phyloP scores from a whole-genome alignment of 2,888 invertebrate genomes.

The Anticlea derivata region DNA sequence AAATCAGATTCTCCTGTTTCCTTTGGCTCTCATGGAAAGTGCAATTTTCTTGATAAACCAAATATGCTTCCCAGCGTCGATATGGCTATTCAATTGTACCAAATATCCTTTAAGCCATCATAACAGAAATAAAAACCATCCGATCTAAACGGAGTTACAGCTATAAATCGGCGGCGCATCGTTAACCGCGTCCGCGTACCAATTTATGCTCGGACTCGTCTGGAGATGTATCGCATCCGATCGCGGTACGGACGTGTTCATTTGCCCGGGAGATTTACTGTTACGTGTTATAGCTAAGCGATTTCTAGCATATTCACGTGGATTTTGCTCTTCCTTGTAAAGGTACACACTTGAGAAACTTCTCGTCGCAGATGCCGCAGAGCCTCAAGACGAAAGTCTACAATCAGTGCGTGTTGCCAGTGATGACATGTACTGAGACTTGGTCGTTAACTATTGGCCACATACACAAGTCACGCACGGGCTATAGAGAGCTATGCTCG shows the following conservation, averaged over 20 bases:
- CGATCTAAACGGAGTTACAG: conserved; percentile 31
- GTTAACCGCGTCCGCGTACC: conserved; percentile 58
- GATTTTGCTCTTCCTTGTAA: background rate
- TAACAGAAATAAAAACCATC: conserved; percentile 26
- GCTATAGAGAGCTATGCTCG: no score
- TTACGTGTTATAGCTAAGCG: conserved; percentile 19
- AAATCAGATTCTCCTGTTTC: no score
- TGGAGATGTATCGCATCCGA: conserved; percentile 69
- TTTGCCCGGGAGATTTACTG: conserved; percentile 61
- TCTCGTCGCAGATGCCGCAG: no score
- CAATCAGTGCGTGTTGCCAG: no score
- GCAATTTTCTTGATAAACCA: no score
- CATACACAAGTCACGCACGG: no score
- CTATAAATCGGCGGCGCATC: conserved; percentile 56
- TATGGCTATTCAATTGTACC: background rate
- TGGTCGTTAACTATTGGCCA: no score
- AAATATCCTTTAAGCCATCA: conserved; percentile 7
- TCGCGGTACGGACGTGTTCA: conserved; percentile 65
- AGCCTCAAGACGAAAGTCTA: no score
- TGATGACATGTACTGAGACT: no score
- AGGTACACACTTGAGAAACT: no score
- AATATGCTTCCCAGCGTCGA: no score
- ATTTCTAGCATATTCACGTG: conserved; percentile 8
- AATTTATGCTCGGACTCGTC: conserved; percentile 62
- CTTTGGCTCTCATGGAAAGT: no score